Conservation (phyloP, 2,888 invertebrate species). For the Cantharis lateralis region DNA sequence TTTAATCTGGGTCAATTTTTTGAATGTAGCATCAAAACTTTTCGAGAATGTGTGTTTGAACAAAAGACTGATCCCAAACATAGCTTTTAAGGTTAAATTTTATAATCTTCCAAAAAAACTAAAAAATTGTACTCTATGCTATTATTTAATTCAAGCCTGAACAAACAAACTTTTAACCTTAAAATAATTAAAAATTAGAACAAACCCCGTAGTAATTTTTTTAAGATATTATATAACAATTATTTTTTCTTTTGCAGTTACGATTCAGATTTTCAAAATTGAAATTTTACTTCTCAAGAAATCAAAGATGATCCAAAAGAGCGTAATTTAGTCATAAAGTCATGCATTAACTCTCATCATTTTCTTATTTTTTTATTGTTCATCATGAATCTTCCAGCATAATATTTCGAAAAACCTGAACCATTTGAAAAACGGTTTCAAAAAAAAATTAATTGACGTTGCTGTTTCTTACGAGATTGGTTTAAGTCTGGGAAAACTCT, state of each 20-base stretch:
- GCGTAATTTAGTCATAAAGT: neutral
- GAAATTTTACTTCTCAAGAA: conserved; percentile 5
- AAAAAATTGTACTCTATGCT: neutral
- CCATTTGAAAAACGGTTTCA: neutral
- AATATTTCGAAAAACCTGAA: neutral
- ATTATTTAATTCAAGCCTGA: neutral
- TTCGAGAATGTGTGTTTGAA: neutral
- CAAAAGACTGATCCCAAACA: too few species aligned
- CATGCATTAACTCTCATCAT: neutral
- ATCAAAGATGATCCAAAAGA: neutral
- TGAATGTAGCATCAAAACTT: neutral
- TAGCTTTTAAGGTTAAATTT: neutral
- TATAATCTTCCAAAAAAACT: neutral
- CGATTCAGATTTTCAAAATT: conserved; percentile 18
- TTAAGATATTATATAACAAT: neutral
- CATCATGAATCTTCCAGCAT: neutral
- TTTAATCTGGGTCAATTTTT: too few species aligned
- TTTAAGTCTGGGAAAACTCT: neutral
- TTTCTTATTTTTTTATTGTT: neutral
- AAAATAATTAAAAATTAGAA: neutral
- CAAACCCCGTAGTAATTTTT: neutral
- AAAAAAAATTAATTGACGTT: neutral
- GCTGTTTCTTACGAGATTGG: neutral
- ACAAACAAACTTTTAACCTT: neutral
- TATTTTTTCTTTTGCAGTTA: conserved; percentile 11